Percentiles rank a stretch among this genome's conserved stretches.
These are phyloP conservation scores for Montipora cactus DNA, from an alignment of 64 coral and sea anemone species.

Conservation along the genomic window DNA sequence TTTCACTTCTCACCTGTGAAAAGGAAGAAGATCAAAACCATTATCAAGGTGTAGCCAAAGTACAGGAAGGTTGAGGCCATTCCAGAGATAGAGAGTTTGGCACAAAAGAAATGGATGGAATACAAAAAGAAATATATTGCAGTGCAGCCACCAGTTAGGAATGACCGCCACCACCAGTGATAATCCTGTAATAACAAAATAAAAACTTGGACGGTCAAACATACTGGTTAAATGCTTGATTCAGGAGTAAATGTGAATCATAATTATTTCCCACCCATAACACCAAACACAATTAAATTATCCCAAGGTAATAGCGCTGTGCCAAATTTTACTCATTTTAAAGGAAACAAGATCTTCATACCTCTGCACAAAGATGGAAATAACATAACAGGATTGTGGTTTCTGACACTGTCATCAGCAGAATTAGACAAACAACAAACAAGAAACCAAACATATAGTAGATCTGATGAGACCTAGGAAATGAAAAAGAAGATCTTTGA, in stretches of 20 bases:
- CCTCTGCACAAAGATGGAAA: conserved; percentile 99
- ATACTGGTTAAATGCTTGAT: too few species aligned
- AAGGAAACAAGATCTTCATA: conserved; percentile 18
- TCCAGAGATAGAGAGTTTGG: conserved; percentile 88
- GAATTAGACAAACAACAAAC: conserved; percentile 91
- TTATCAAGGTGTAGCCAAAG: conserved; percentile 97
- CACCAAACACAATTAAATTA: too few species aligned
- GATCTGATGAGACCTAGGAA: conserved; percentile 95
- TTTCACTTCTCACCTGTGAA: conserved; percentile 79
- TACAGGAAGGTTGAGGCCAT: conserved; percentile 92
- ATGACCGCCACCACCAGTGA: conserved; percentile 99
- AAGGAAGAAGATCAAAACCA: conserved; percentile 93
- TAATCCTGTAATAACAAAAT: conserved; percentile 70
- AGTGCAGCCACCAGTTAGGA: conserved; percentile 97
- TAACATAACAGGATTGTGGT: conserved; percentile 95
- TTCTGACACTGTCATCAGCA: conserved; percentile 93
- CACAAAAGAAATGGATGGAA: conserved; percentile 95
- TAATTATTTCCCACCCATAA: too few species aligned
- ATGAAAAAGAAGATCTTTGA: not conserved
- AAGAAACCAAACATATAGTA: conserved; percentile 99
- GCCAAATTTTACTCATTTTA: not conserved
- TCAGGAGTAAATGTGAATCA: too few species aligned
- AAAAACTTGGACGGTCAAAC: not conserved
- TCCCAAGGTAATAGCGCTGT: not conserved
- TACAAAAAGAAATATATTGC: conserved; percentile 95